phyloP scores from a whole-genome alignment of 2,888 invertebrate genomes.

The Rhagonycha lutea region DNA sequence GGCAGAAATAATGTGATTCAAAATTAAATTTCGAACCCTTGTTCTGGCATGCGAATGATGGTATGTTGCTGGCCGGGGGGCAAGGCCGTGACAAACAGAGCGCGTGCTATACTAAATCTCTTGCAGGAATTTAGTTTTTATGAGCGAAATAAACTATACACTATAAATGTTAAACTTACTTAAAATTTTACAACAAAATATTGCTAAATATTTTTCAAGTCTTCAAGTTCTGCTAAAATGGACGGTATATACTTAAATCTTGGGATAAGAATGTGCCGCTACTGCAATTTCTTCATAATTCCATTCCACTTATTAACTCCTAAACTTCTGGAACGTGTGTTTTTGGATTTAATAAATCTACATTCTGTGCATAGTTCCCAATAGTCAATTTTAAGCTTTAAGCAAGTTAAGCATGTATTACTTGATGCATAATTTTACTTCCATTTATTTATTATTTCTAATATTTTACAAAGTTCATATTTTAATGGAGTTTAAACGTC shows the following conservation, averaged over 20 bases:
- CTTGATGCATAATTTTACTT: neutral
- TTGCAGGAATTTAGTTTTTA: conserved; percentile 18
- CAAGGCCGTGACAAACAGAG: conserved; percentile 33
- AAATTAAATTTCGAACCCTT: conserved; percentile 50
- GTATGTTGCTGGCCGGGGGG: conserved; percentile 42
- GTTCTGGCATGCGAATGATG: conserved; percentile 48
- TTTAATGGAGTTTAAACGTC: neutral
- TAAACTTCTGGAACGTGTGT: conserved; percentile 41
- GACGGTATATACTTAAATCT: neutral
- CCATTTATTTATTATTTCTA: neutral
- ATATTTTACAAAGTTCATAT: neutral
- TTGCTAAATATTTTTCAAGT: neutral
- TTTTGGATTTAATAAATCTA: conserved; percentile 47
- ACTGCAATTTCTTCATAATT: conserved; percentile 45
- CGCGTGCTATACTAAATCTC: conserved; percentile 32
- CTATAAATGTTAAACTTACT: neutral
- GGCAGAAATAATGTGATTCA: conserved; percentile 51
- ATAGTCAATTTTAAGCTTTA: conserved; percentile 39
- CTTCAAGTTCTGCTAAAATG: neutral
- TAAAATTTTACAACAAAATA: neutral
- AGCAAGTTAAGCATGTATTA: conserved; percentile 14
- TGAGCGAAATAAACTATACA: conserved; percentile 24
- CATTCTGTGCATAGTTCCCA: conserved; percentile 46
- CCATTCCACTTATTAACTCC: conserved; percentile 43
- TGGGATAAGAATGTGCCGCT: conserved; percentile 27